These are phyloP conservation scores for Cheilosia pagana DNA, from an alignment of 2,888 invertebrate species.

Conservation along the genomic window DNA sequence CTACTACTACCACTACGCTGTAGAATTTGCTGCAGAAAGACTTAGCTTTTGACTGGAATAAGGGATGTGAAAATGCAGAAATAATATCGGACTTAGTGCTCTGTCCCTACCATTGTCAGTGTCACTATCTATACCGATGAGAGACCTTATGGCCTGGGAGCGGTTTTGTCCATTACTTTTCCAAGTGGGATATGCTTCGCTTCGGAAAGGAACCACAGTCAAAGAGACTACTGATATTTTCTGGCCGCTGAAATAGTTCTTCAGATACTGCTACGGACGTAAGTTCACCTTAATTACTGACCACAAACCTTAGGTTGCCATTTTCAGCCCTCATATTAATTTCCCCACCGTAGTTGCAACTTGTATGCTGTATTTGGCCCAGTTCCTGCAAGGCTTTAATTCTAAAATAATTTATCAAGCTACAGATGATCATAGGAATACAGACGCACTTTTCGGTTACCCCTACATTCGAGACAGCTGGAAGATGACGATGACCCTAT, in stretches of 20 bases:
- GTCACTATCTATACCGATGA: constrained; percentile 76
- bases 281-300: constrained; percentile 44
- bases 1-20: constrained; percentile 43
- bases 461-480: too few relatives aligned
- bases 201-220: constrained; percentile 46
- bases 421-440: constrained; percentile 18
- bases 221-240: constrained; percentile 57
- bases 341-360: constrained; percentile 28
- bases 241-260: constrained; percentile 47
- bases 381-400: constrained; percentile 27
- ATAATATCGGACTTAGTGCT: constrained; percentile 63
- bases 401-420: constrained; percentile 25
- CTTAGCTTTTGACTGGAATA: constrained; percentile 76
- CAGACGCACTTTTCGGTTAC: constrained; percentile 30
- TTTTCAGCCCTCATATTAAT: constrained; percentile 51
- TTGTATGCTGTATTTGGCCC: constrained; percentile 29
- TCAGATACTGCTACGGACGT: constrained; percentile 48
- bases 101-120: constrained; percentile 60
- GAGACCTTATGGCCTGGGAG: constrained; percentile 57
- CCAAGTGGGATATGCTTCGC: constrained; percentile 36
- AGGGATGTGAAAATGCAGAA: constrained; percentile 75
- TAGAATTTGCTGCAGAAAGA: constrained; percentile 44
- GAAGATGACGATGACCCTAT: too few relatives aligned
- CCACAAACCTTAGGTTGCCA: constrained; percentile 46
- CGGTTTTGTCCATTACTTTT: constrained; percentile 42